Evolutionary conservation across 2,888 invertebrate genomes (phyloP).

Genomic region (Nemapogon koenigi): DNA sequence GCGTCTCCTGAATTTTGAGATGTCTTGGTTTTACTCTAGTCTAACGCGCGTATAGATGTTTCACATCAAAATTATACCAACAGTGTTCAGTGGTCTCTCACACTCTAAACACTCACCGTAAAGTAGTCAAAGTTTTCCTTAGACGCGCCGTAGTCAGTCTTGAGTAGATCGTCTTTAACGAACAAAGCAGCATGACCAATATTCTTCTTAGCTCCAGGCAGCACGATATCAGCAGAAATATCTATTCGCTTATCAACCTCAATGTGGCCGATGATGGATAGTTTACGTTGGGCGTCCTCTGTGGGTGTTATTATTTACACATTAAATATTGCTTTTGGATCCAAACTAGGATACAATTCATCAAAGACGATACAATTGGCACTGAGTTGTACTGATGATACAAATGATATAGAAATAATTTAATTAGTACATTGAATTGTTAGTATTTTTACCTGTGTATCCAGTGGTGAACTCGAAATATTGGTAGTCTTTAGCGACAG

Average conservation of each 20-base stretch:
- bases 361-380: neutral
- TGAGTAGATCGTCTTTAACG: conserved; percentile 68
- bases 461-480: conserved; percentile 61
- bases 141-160: conserved; percentile 67
- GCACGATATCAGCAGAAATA: conserved; percentile 59
- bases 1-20: too few species aligned
- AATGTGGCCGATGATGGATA: conserved; percentile 60
- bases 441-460: conserved; percentile 45
- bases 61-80: too few species aligned
- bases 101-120: conserved; percentile 41
- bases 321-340: neutral
- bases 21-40: too few species aligned
- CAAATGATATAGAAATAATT: neutral
- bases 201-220: conserved; percentile 63
- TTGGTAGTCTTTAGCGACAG: conserved; percentile 63
- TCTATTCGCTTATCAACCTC: conserved; percentile 69
- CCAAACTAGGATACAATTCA: neutral
- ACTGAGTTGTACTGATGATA: neutral
- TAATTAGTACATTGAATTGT: neutral
- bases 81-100: too few species aligned
- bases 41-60: too few species aligned
- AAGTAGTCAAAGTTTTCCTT: conserved; percentile 66
- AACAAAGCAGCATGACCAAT: conserved; percentile 64
- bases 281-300: conserved; percentile 57
- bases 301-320: conserved; percentile 4